phyloP scores from a whole-genome alignment of 1,140 invertebrate species.

The honey bee (Apis mellifera) region Amel_HAv3.1 CM009943.2:5032501-5033000 shows the following conservation, averaged over 20 bases:
- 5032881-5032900: neutral
- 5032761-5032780: neutral
- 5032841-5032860: too few species aligned
- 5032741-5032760: neutral
- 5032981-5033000: neutral
- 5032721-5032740: too few species aligned
- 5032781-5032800: neutral
- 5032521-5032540: conserved; percentile 4
- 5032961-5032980: neutral
- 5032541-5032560: conserved; percentile 9
- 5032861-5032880: too few species aligned
- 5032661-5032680: conserved; percentile 11
- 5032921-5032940: too few species aligned
- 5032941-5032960: neutral
- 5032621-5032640: conserved; percentile 1
- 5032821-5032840: too few species aligned
- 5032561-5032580: conserved; percentile 1
- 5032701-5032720: conserved; percentile 14
- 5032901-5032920: too few species aligned
- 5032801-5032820: too few species aligned
- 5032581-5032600: neutral
- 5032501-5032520: conserved; percentile 3
- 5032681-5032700: conserved; percentile 12
- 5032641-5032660: conserved; percentile 6
- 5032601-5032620: conserved; percentile 6